A percentile compares a stretch with the other conserved stretches of the same genome.
These are phyloP conservation scores for Zoanthus sansibaricus DNA, from an alignment of 92 coral and sea anemone genomes.

Conservation along the genomic window DNA sequence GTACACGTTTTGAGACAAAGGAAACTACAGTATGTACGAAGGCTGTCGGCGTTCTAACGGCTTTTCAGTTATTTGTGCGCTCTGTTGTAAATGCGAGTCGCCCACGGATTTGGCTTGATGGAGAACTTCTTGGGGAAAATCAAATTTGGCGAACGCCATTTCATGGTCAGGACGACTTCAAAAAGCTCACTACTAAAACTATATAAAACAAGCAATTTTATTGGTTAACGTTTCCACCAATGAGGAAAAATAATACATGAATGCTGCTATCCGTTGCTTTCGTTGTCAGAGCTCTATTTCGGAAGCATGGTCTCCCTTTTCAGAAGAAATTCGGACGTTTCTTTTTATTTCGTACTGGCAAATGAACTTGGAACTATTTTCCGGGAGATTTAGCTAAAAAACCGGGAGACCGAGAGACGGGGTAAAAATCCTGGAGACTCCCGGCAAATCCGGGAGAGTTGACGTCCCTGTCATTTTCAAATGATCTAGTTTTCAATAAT, in stretches of 20 bases:
- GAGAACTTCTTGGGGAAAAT: not conserved
- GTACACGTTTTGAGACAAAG: too few relatives aligned
- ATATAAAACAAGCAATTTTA: slow-evolving; percentile 13
- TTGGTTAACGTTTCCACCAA: not conserved
- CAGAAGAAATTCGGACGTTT: slow-evolving; percentile 11
- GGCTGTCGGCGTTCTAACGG: too few relatives aligned
- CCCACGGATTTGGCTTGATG: too few relatives aligned
- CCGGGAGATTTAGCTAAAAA: not conserved
- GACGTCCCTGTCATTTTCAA: too few relatives aligned
- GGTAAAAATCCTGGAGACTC: slow-evolving; percentile 15
- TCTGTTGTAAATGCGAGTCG: too few relatives aligned
- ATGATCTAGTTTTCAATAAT: too few relatives aligned
- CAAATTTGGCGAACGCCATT: not conserved
- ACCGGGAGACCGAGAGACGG: not conserved
- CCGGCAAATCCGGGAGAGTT: not conserved
- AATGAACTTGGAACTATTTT: not conserved
- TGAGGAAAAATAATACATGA: not conserved
- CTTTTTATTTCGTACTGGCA: not conserved
- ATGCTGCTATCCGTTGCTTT: slow-evolving; percentile 18
- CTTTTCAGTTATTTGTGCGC: too few relatives aligned
- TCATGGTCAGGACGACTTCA: slow-evolving; percentile 14
- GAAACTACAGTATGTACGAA: too few relatives aligned
- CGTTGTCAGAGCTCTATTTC: not conserved
- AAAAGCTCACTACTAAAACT: not conserved
- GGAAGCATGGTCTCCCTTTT: not conserved